These are phyloP conservation scores for Strongylocentrotus purpuratus DNA, from an alignment of 35 echinoderm and acorn worm species.

Conservation along the genomic window DNA sequence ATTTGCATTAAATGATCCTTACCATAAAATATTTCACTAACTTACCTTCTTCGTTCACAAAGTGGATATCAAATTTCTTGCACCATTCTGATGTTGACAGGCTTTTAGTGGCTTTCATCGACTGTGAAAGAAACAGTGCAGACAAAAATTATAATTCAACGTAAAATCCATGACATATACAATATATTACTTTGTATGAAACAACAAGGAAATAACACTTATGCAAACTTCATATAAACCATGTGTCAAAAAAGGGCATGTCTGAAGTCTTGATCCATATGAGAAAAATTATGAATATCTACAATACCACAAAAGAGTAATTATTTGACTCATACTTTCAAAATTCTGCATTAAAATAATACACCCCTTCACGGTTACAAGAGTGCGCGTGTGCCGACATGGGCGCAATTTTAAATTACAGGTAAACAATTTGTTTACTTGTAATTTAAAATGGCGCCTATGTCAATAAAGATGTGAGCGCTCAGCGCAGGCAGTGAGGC, in stretches of 20 bases:
- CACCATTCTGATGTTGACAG: constrained; percentile 98
- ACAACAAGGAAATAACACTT: background rate
- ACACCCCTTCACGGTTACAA: too few species aligned
- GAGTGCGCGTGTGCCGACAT: too few species aligned
- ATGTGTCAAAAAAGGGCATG: background rate
- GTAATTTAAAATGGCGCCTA: too few species aligned
- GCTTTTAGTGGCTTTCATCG: constrained; percentile 92
- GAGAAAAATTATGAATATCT: background rate
- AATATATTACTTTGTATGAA: background rate
- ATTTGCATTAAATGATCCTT: background rate
- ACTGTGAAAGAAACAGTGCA: constrained; percentile 56
- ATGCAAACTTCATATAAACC: background rate
- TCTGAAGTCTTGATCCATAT: background rate
- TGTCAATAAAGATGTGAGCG: too few species aligned
- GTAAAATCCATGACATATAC: background rate
- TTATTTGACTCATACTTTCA: too few species aligned
- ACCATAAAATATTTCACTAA: background rate
- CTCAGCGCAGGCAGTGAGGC: too few species aligned
- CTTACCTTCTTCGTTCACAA: constrained; percentile 90
- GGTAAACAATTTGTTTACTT: too few species aligned
- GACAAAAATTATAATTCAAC: constrained; percentile 12
- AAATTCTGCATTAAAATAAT: too few species aligned
- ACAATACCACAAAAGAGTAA: too few species aligned
- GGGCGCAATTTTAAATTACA: too few species aligned
- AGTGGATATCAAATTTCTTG: constrained; percentile 93